phyloP scores from a whole-genome alignment of 2,113 vertebrate species.

The Nymphicus hollandicus region DNA sequence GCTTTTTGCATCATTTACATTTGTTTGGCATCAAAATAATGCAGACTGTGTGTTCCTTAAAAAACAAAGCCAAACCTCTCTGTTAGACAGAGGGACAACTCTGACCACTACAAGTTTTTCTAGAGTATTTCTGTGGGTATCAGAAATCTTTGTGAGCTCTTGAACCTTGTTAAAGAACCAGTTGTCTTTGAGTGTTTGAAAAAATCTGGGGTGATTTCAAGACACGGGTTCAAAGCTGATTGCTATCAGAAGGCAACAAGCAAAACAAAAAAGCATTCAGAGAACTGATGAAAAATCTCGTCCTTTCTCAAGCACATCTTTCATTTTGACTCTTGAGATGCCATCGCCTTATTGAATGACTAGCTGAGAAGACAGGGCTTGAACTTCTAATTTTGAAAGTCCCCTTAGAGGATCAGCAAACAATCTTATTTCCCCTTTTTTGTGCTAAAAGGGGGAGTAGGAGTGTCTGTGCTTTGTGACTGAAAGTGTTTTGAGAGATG shows the following conservation, averaged over 20 bases:
- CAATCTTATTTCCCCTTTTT: neutral
- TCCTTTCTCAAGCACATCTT: neutral
- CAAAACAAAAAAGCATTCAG: neutral
- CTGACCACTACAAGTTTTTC: neutral
- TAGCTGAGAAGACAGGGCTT: neutral
- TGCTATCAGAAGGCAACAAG: neutral
- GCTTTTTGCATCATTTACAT: neutral
- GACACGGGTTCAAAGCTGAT: neutral
- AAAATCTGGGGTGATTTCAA: neutral
- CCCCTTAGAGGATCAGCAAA: neutral
- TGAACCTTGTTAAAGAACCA: neutral
- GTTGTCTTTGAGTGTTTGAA: neutral
- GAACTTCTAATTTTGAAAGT: neutral
- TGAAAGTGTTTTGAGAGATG: neutral
- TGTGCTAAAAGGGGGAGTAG: neutral
- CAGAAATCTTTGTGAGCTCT: neutral
- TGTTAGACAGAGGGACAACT: neutral
- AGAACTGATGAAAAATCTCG: neutral
- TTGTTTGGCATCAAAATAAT: neutral
- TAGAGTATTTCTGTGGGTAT: neutral
- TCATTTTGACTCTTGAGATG: neutral
- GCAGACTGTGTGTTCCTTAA: neutral
- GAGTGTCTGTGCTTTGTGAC: neutral
- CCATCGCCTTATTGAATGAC: neutral
- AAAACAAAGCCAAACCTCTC: neutral